Conservation (phyloP, 1,140 invertebrate genomes). For the Drosophila trapezifrons region DNA sequence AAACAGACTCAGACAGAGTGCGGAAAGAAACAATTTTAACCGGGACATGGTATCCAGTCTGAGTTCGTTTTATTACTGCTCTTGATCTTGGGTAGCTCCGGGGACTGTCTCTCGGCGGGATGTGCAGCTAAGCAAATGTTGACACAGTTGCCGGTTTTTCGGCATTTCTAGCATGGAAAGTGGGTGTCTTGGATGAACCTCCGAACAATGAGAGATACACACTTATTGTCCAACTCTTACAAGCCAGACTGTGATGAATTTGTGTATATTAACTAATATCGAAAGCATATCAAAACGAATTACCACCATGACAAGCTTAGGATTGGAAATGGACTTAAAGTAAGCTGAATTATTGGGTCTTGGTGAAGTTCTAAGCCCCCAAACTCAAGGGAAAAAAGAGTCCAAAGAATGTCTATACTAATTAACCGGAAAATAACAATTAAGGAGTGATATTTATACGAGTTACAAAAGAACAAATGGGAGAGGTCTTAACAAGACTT, state of each 20-base stretch:
- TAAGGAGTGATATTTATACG: no score
- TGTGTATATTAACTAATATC: neutral
- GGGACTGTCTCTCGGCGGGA: neutral
- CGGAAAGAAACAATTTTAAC: neutral
- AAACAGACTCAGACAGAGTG: neutral
- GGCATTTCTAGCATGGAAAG: slow-evolving; percentile 12
- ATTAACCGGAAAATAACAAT: no score
- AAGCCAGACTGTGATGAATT: neutral
- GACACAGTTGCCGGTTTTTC: slow-evolving; percentile 43
- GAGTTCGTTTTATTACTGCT: slow-evolving; percentile 34
- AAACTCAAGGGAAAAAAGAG: no score
- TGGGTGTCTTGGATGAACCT: slow-evolving; percentile 11
- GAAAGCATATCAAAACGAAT: no score
- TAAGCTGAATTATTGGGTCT: no score
- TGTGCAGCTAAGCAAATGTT: slow-evolving; percentile 50
- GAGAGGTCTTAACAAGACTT: no score
- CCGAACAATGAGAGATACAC: neutral
- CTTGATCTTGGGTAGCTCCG: neutral
- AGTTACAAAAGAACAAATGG: no score
- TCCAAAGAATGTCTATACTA: no score
- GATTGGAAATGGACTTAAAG: no score
- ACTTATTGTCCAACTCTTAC: neutral
- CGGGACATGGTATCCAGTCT: slow-evolving; percentile 46
- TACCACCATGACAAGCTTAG: neutral
- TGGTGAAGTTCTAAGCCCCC: no score